Base-by-base conservation (phyloP, 2,113 vertebrate genomes). In the Halcyon senegalensis region DNA sequence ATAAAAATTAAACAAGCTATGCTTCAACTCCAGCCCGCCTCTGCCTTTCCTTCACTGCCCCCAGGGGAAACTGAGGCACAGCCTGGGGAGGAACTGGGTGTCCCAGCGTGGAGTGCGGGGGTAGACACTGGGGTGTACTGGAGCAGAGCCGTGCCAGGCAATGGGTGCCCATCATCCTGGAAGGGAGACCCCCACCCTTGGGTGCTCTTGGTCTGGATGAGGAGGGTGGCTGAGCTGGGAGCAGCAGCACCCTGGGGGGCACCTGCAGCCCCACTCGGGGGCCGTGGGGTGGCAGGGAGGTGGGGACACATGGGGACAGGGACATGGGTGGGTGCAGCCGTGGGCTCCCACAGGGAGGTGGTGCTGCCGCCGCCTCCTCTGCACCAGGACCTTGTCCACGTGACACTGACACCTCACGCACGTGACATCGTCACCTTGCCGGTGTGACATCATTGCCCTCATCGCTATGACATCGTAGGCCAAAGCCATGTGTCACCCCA, bases 1-100 rank as follows among this genome's bases (percentile, higher is more conserved):
- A 98, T 98, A 98, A 98, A 99, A 96, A 99, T 99, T 99, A 99
- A 99, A 99, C 98, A 98, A 99, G 98, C 98, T 99, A 98, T 98
- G 98, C 98, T 98, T 98, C 95, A 98, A 98, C 97, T 98, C 97
- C 95, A 81, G 78, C 56, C 64, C 30, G 95, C 75, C 94, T 95
- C 96, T 44, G 67, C 51, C 39, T 76, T 27, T 98, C 79, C 43
- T 97, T 96, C 27, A 9, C 59, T 48, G 62, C 25, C n/a, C 9
- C 25, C 5, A 3, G 51, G 85, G 58, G 72, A 90, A 58, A 68
- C 37, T 19, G 79, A 41, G 58, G 78, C 48, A n/a, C 56, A 2
- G 4, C 13, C 19, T 14, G 27, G 44, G 58, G 18, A 31, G 46
- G 46, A 16, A 14, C 8, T 1, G 14, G 50, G 55, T 12, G 41